Percentiles rank a stretch among this genome's conserved stretches.
phyloP scores from a whole-genome alignment of 1,140 invertebrate genomes.

The Lepidurus couesii region DNA sequence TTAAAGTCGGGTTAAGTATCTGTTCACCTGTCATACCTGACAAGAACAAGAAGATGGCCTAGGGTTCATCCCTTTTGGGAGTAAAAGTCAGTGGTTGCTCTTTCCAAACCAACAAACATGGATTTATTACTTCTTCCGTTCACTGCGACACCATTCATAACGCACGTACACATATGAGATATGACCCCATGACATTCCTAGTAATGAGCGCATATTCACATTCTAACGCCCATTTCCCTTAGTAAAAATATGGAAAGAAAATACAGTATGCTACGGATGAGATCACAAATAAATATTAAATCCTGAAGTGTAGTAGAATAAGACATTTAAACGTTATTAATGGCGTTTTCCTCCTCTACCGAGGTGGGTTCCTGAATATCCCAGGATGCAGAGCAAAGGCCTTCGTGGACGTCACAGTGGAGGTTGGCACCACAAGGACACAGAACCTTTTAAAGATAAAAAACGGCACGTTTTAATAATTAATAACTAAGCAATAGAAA shows the following conservation, averaged over 20 bases:
- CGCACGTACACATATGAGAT: background rate
- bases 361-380: background rate
- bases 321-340: background rate
- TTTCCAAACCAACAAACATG: slow-evolving; percentile 7
- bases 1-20: background rate
- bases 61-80: background rate
- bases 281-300: slow-evolving; percentile 1
- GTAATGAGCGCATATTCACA: background rate
- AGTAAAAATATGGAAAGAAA: background rate
- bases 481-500: too few species aligned
- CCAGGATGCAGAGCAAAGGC: background rate
- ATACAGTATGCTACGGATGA: background rate
- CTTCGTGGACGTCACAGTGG: slow-evolving; percentile 2
- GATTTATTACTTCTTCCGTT: background rate
- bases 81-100: background rate
- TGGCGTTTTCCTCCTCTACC: background rate
- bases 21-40: slow-evolving; percentile 6
- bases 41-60: background rate
- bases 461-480: background rate
- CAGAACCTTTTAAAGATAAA: background rate
- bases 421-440: background rate
- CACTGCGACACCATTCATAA: background rate
- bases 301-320: background rate
- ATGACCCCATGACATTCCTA: background rate
- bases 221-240: background rate